Evolutionary conservation across 2,113 vertebrate species (phyloP), one percentile per base, ranked within the genome.

Genomic region (Lepisosteus osseus): DNA sequence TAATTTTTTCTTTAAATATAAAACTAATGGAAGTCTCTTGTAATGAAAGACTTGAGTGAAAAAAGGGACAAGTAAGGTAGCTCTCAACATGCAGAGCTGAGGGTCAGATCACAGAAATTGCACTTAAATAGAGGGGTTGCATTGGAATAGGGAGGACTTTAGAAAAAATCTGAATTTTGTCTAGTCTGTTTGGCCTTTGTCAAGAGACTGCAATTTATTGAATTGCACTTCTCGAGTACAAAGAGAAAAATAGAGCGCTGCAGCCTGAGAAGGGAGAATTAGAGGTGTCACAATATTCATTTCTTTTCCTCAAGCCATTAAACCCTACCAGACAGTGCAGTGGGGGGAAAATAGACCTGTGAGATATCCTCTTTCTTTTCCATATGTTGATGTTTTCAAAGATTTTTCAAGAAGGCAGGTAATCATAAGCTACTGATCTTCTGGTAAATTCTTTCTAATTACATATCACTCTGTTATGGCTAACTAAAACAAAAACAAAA

Each of bases 171-270:
- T 41, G 41, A 66, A 66, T 66, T 66, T 66, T 66, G 41, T 66
- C 64, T 42, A 12, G 43, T 43, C 64, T 66, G 64, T 14, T 41
- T 66, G 13, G 64, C 42, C 64, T 41, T 42, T 66, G 64, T 66
- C 64, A 66, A 66, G 63, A 41, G 63, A 43, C 15, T 65, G 41
- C 64, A 66, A 45, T 66, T 66, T 66, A 66, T 66, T 66, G 64
- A 66, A 15, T 44, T 44, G 13, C 64, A 66, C 43, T 66, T 65
- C 62, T 65, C 14, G 13, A 66, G 41, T 51, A 12, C 43, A 66
- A 14, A 44, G 64, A 66, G 42, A 44, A n/a, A 44, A 66, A 47
- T 42, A 66, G n/a, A 66, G 64, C 45, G 41, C 41, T 44, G 45
- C 2, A 13, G 64, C 42, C 41, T 65, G 44, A 65, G 62, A 29